Percentiles rank a stretch among this genome's conserved stretches.
Evolutionary conservation across 2,797 vertebrate species (phyloP).

Genomic region (Ispidina picta): DNA sequence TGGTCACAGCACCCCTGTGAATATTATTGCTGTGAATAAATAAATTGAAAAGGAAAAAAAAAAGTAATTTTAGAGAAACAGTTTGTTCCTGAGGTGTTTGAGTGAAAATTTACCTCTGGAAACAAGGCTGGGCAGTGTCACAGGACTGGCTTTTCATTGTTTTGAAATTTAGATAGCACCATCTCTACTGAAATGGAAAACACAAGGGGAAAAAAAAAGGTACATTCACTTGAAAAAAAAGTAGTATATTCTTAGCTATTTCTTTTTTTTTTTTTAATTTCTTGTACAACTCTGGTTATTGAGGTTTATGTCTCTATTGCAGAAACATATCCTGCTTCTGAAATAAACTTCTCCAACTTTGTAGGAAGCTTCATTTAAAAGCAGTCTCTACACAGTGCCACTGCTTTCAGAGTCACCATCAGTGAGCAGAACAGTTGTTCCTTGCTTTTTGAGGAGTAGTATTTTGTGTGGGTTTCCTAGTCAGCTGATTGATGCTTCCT

Average conservation of each 20-base stretch:
- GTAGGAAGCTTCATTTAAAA: not conserved
- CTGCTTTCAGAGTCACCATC: not conserved
- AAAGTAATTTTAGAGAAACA: not conserved
- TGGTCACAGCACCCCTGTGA: not conserved
- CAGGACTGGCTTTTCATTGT: not conserved
- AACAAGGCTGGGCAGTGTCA: not conserved
- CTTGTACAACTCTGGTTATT: not conserved
- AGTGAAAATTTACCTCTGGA: not conserved
- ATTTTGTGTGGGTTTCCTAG: not conserved
- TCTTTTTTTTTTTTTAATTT: not conserved
- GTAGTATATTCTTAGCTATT: not conserved
- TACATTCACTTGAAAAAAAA: accelerated
- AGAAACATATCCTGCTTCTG: not conserved
- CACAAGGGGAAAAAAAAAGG: not conserved
- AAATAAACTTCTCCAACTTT: not conserved
- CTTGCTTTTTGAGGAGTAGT: not conserved
- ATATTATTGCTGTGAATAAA: not conserved
- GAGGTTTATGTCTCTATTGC: not conserved
- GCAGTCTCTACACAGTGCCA: not conserved
- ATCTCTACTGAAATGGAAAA: not conserved
- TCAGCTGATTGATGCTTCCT: not conserved
- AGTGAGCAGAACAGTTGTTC: not conserved
- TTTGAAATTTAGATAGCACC: not conserved
- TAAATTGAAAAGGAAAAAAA: not conserved
- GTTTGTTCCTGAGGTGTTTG: not conserved